These are phyloP conservation scores for Sula dactylatra DNA, from an alignment of 2,113 vertebrate genomes.

Conservation along the genomic window DNA sequence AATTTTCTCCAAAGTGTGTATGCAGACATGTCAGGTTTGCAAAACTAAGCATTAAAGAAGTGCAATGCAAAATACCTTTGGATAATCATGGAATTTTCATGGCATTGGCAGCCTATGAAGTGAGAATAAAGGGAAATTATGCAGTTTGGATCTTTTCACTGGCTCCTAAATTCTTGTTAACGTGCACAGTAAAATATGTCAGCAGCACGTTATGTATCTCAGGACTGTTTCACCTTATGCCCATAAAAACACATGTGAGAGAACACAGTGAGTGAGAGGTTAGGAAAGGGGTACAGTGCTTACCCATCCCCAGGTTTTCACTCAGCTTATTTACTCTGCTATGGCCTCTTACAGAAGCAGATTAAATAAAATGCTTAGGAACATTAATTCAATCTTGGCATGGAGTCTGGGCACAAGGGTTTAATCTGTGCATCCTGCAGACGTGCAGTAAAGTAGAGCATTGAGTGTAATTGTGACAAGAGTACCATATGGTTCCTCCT, in stretches of 20 bases:
- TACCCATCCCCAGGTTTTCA: neutral
- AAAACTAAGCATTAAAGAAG: neutral
- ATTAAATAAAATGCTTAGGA: conserved; percentile 42
- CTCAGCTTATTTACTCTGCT: neutral
- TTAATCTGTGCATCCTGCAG: conserved; percentile 48
- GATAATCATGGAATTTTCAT: neutral
- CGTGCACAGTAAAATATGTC: neutral
- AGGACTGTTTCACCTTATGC: neutral
- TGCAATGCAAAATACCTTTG: neutral
- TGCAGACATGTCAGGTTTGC: neutral
- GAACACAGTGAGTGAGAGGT: neutral
- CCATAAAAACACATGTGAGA: neutral
- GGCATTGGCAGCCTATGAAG: neutral
- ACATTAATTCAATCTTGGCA: conserved; percentile 45
- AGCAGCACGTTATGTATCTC: neutral
- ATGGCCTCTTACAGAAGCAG: neutral
- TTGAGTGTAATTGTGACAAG: conserved; percentile 22
- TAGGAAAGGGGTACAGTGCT: neutral
- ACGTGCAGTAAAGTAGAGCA: neutral
- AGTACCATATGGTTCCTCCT: conserved; percentile 29
- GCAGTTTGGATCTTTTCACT: neutral
- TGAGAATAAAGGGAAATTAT: neutral
- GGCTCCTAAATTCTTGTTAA: neutral
- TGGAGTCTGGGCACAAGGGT: neutral
- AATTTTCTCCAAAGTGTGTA: neutral